Percentiles rank a stretch among this genome's conserved stretches.
Evolutionary conservation across 2,113 vertebrate genomes (phyloP).

Genomic region (Elgaria multicarinata): DNA sequence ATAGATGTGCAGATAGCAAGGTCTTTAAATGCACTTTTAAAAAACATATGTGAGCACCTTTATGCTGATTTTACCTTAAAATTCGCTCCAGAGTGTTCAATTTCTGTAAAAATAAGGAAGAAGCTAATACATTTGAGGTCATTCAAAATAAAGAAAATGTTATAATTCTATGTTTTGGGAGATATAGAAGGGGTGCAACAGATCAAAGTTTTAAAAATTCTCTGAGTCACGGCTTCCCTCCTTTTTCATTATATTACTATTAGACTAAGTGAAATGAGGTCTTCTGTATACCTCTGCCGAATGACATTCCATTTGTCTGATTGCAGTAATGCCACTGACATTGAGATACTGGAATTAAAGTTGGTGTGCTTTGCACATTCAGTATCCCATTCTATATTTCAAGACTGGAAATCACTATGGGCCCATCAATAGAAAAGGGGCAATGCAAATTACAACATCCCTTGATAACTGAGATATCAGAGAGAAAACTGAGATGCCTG

Average conservation of each 20-base stretch:
- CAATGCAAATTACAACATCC: background rate
- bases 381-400: background rate
- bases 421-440: background rate
- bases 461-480: background rate
- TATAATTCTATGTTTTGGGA: no score
- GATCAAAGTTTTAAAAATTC: background rate
- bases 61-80: conserved; percentile 71
- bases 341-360: background rate
- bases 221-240: background rate
- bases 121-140: background rate
- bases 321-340: background rate
- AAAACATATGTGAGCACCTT: background rate
- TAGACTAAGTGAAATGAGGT: no score
- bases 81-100: conserved; percentile 49
- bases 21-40: background rate
- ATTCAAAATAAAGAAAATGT: background rate
- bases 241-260: background rate
- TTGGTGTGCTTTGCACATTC: background rate
- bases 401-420: background rate
- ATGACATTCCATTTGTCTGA: background rate
- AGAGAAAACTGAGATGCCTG: background rate
- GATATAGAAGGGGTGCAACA: background rate
- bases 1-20: background rate
- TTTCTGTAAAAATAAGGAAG: conserved; percentile 65
- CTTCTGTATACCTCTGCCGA: background rate